Percentiles rank a stretch among this genome's conserved stretches.
phyloP scores from a whole-genome alignment of 2,888 invertebrate genomes.

The Idaea dimidiata region DNA sequence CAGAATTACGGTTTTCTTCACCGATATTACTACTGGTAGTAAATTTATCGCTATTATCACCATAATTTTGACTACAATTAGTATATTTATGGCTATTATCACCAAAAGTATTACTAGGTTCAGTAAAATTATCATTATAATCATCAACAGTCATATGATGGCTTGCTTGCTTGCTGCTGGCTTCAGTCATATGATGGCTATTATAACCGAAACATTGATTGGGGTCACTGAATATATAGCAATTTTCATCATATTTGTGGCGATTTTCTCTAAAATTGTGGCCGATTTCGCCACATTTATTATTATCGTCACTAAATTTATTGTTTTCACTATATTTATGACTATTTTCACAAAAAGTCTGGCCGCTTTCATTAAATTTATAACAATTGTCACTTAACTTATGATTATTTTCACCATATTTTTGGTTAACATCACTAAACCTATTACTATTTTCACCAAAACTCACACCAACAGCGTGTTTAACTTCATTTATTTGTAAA shows the following conservation, averaged over 20 bases:
- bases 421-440: neutral
- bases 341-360: neutral
- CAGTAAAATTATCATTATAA: neutral
- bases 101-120: neutral
- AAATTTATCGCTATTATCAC: neutral
- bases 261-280: too few species aligned
- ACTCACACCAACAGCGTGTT: constrained; percentile 9
- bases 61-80: neutral
- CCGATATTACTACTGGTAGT: neutral
- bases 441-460: neutral
- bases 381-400: neutral
- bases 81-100: neutral
- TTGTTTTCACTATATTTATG: too few species aligned
- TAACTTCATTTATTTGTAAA: constrained; percentile 19
- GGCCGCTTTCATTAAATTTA: neutral
- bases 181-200: neutral
- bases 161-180: neutral
- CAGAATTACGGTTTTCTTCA: neutral
- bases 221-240: neutral
- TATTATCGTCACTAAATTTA: too few species aligned
- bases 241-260: neutral
- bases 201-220: neutral
- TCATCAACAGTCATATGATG: neutral
- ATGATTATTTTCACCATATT: neutral
- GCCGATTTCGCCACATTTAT: too few species aligned